phyloP scores from a whole-genome alignment of 2,113 vertebrate genomes.

The Corythoichthys intestinalis region DNA sequence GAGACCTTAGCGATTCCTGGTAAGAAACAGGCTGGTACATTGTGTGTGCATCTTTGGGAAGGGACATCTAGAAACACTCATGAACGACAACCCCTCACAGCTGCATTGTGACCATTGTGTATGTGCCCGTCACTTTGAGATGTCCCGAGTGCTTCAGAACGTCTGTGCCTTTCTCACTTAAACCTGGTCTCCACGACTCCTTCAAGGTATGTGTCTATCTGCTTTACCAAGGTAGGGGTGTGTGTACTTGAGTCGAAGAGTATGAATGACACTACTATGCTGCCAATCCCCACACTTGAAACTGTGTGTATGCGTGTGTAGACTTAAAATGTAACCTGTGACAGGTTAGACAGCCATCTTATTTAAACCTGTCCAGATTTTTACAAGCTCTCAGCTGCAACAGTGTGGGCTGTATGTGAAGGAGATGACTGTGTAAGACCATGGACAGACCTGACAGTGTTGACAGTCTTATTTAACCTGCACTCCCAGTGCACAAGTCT shows the following conservation, averaged over 20 bases:
- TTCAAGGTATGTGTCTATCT: constrained; percentile 36
- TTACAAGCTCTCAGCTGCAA: constrained; percentile 58
- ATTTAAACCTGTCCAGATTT: constrained; percentile 68
- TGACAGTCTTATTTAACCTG: constrained; percentile 63
- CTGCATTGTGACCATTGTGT: constrained; percentile 82
- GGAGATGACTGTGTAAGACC: constrained; percentile 16
- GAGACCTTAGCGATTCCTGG: constrained; percentile 42
- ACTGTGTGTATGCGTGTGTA: constrained; percentile 30
- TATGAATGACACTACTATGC: background rate
- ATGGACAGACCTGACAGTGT: constrained; percentile 28
- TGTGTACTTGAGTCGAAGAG: constrained; percentile 3
- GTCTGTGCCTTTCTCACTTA: constrained; percentile 78
- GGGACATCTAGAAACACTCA: constrained; percentile 97
- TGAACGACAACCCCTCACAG: constrained; percentile 90
- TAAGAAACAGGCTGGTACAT: background rate
- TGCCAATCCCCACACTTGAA: constrained; percentile 14
- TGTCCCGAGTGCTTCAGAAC: constrained; percentile 55
- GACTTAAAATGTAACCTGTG: constrained; percentile 31
- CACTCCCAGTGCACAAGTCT: constrained; percentile 28
- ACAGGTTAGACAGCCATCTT: constrained; percentile 67
- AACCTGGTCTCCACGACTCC: constrained; percentile 31
- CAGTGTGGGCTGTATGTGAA: constrained; percentile 18
- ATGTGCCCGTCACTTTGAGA: constrained; percentile 50
- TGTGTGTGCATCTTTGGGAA: constrained; percentile 12
- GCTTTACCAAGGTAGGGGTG: constrained; percentile 43